Base-by-base conservation (phyloP, 2,888 invertebrate species). In the Smittia aterrima region DNA sequence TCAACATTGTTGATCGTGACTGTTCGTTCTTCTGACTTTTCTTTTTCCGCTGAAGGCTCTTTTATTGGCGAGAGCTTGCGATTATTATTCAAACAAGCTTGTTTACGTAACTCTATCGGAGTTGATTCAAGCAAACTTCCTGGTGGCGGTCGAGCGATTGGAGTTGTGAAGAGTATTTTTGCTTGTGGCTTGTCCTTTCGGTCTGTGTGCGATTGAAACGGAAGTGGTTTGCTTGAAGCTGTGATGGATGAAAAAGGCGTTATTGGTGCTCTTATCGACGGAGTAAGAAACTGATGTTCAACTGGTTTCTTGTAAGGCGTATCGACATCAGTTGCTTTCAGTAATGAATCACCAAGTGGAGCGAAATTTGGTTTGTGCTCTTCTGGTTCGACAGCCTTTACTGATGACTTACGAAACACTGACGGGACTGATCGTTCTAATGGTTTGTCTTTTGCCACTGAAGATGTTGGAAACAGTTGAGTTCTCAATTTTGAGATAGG, bases 1-100 rank as follows among this genome's bases (percentile, higher is more conserved):
- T 88, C 86, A 68, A 87, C 87, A 24, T 87, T 86, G 76, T 93
- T 93, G 1, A 96, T 90, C 41, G 79, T 82, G 13, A 89, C 84
- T 16, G 84, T 85, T 77, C 86, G 86, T 16, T 77, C 76, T 71
- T 6, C 75, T 70, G 18, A 67, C 77, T 74, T 64, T 13, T 72
- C 76, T 3, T 66, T 74, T 2, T 72, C 66, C n/a, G n/a, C 1
- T 41, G 24, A 32, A 4, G 72, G 25, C 38, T 75, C 75, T n/a
- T 76, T 75, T 20, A 75, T 72, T 4, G 76, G 73, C 7, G 75
- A 76, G 16, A 76, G 38, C 22, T 58, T 66, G 25, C 40, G 38
- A 9, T n/a, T 1, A 41, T n/a, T 20, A 16, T 11, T 1, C 32
- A 32, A 32, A n/a, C n/a, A n/a, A n/a, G n/a, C n/a, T n/a, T n/a